phyloP scores from a whole-genome alignment of 1,140 invertebrate species.

The Telenomus remus region DNA sequence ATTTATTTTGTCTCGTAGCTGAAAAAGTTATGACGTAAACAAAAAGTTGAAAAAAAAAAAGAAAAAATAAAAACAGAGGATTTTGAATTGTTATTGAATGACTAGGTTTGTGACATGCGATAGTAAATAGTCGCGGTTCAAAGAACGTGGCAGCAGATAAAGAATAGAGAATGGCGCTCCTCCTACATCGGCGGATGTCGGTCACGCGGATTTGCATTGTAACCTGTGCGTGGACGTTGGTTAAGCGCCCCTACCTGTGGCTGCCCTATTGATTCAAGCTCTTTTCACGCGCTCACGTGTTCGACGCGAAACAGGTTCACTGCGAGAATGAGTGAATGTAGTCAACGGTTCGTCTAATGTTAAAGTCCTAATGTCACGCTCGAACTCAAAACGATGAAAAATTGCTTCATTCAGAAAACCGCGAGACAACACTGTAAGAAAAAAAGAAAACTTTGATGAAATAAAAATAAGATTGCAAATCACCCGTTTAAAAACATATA shows the following conservation, averaged over 20 bases:
- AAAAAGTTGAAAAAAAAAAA: too few species aligned
- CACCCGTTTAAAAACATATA: too few species aligned
- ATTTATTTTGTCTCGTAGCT: too few species aligned
- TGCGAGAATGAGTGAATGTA: not conserved
- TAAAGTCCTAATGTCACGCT: not conserved
- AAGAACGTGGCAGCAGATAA: conserved; percentile 65
- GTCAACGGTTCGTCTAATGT: conserved; percentile 24
- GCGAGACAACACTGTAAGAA: too few species aligned
- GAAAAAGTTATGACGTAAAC: too few species aligned
- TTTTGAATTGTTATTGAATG: not conserved
- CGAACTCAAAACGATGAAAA: too few species aligned
- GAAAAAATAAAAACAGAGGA: too few species aligned
- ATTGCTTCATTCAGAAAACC: too few species aligned
- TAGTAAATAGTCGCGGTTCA: conserved; percentile 54
- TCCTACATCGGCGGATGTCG: conserved; percentile 45
- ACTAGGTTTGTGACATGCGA: not conserved
- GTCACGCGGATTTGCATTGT: conserved; percentile 69
- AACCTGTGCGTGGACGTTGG: conserved; percentile 56
- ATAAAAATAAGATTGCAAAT: too few species aligned
- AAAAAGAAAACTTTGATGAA: too few species aligned
- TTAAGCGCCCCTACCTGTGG: conserved; percentile 40
- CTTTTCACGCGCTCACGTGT: conserved; percentile 28
- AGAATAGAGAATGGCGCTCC: conserved; percentile 51
- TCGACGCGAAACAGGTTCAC: conserved; percentile 29
- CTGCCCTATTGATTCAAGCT: conserved; percentile 38